A percentile compares a stretch with the other conserved stretches of the same genome.
phyloP scores from a whole-genome alignment of 2,797 vertebrate species.

The Neoniphon sammara region DNA sequence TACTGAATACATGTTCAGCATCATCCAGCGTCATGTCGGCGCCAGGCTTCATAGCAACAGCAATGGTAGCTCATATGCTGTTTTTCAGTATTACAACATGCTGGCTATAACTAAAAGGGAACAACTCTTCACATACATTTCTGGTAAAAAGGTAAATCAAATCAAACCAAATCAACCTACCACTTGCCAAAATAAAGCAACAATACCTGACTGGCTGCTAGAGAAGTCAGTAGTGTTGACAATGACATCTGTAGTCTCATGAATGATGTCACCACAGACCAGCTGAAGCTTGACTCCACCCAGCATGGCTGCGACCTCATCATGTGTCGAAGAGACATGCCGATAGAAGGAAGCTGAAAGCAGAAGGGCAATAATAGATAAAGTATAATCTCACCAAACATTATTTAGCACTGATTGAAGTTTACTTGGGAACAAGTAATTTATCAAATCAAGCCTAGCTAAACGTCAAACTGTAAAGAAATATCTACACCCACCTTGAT shows the following conservation, averaged over 20 bases:
- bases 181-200: neutral
- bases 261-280: constrained; percentile 65
- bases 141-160: too few relatives aligned
- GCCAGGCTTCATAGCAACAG: too few relatives aligned
- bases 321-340: constrained; percentile 28
- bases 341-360: constrained; percentile 68
- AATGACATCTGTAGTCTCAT: constrained; percentile 67
- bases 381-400: neutral
- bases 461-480: neutral
- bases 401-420: neutral
- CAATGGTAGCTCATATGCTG: too few relatives aligned
- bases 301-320: constrained; percentile 65
- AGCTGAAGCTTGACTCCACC: constrained; percentile 69
- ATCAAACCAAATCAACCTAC: neutral
- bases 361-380: neutral
- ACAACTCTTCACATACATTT: neutral
- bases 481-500: constrained; percentile 51
- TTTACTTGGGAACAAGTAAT: neutral
- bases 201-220: constrained; percentile 37
- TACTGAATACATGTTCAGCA: neutral
- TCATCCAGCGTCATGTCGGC: too few relatives aligned
- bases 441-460: neutral
- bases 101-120: neutral
- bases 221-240: constrained; percentile 76
- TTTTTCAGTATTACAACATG: neutral